phyloP scores from a whole-genome alignment of 2,888 invertebrate genomes.

The Megastigmus dorsalis region DNA sequence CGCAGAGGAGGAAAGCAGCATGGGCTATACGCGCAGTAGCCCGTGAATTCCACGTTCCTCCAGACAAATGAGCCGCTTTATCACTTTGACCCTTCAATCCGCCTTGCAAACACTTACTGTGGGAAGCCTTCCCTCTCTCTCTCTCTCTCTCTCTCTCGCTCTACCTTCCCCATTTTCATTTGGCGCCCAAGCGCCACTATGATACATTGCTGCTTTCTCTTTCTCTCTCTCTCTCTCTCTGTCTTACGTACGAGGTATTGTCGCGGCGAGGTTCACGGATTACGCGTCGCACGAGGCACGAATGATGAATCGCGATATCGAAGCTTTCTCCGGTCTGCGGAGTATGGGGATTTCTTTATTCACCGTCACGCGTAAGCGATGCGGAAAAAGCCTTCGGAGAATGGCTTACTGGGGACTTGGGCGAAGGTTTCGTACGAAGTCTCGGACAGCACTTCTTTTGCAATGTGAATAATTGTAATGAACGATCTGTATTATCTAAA shows the following conservation, averaged over 20 bases:
- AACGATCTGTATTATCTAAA: too few relatives aligned
- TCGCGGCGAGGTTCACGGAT: neutral
- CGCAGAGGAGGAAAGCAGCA: neutral
- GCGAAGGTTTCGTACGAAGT: too few relatives aligned
- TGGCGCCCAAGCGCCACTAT: slow-evolving; percentile 10
- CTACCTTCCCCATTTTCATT: slow-evolving; percentile 39
- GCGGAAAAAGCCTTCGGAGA: too few relatives aligned
- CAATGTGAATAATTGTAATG: too few relatives aligned
- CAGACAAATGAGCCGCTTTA: slow-evolving; percentile 61
- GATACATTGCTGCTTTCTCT: slow-evolving; percentile 36
- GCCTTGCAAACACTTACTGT: neutral
- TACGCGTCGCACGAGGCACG: too few relatives aligned
- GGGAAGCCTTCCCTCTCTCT: slow-evolving; percentile 19
- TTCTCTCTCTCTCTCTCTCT: too few relatives aligned
- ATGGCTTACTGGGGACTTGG: too few relatives aligned
- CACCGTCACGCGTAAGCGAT: neutral
- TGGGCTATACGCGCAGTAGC: too few relatives aligned
- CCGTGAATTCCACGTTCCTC: slow-evolving; percentile 46
- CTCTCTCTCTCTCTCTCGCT: slow-evolving; percentile 28
- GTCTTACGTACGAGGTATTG: slow-evolving; percentile 17
- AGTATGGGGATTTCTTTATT: neutral
- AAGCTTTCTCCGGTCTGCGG: neutral
- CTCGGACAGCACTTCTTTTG: too few relatives aligned
- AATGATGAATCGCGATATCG: slow-evolving; percentile 1
- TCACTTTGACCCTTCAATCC: slow-evolving; percentile 61